phyloP scores from a whole-genome alignment of 2,888 invertebrate genomes.

The Hypena proboscidalis region DNA sequence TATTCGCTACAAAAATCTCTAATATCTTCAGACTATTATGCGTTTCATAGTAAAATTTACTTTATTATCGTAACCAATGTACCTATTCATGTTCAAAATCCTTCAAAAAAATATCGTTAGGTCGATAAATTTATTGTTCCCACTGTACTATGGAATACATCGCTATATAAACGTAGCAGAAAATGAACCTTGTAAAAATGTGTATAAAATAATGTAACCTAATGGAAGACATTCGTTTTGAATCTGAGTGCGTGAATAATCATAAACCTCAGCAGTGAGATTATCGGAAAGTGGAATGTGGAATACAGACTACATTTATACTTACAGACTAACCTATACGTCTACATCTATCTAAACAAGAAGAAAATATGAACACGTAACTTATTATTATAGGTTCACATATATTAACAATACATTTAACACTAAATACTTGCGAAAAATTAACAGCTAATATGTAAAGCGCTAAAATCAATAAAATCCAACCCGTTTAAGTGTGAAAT shows the following conservation, averaged over 20 bases:
- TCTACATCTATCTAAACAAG: slow-evolving; percentile 44
- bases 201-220: slow-evolving; percentile 68
- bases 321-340: slow-evolving; percentile 34
- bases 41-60: slow-evolving; percentile 53
- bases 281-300: slow-evolving; percentile 65
- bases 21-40: slow-evolving; percentile 67
- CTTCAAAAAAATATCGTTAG: slow-evolving; percentile 72
- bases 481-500: slow-evolving; percentile 73
- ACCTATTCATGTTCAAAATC: slow-evolving; percentile 53
- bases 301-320: slow-evolving; percentile 36
- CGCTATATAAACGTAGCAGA: slow-evolving; percentile 33
- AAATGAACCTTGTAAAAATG: slow-evolving; percentile 38
- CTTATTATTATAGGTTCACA: slow-evolving; percentile 46
- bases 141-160: slow-evolving; percentile 56
- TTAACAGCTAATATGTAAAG: slow-evolving; percentile 58
- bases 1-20: slow-evolving; percentile 74
- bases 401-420: slow-evolving; percentile 56
- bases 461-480: slow-evolving; percentile 66
- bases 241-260: slow-evolving; percentile 56
- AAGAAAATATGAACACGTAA: slow-evolving; percentile 65
- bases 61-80: slow-evolving; percentile 48
- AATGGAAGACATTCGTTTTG: slow-evolving; percentile 80
- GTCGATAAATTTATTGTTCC: slow-evolving; percentile 74
- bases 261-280: slow-evolving; percentile 40
- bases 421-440: slow-evolving; percentile 52